phyloP scores from a whole-genome alignment of 2,797 vertebrate species.

The Ceyx erithaca region DNA sequence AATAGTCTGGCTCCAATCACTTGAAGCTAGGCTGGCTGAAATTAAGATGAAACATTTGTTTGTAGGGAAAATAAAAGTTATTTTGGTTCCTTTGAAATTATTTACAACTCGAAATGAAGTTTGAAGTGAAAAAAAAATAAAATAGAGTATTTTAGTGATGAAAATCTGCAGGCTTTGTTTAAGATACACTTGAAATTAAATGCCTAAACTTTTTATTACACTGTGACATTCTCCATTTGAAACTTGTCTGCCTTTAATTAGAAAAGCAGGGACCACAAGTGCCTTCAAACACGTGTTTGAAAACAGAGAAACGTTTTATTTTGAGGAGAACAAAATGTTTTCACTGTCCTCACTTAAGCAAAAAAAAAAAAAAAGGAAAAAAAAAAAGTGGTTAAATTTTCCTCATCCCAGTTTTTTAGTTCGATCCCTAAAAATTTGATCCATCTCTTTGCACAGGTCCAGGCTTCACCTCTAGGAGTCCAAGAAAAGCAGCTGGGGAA shows the following conservation, averaged over 20 bases:
- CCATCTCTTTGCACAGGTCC: background rate
- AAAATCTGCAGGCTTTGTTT: slow-evolving; percentile 20
- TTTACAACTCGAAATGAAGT: slow-evolving; percentile 22
- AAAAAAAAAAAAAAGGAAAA: background rate
- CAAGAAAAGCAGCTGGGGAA: background rate
- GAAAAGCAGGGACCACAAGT: background rate
- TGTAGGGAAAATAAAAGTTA: slow-evolving; percentile 35
- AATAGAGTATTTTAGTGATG: background rate
- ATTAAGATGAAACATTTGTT: slow-evolving; percentile 27
- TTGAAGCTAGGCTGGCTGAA: background rate
- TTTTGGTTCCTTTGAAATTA: slow-evolving; percentile 49
- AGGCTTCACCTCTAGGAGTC: background rate
- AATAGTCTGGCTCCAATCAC: slow-evolving; percentile 27
- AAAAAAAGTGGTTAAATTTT: background rate
- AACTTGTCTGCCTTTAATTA: slow-evolving; percentile 55
- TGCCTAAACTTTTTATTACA: background rate
- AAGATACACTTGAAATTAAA: slow-evolving; percentile 45
- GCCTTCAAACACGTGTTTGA: background rate
- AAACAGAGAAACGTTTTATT: background rate
- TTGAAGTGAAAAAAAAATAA: background rate
- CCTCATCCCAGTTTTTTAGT: background rate
- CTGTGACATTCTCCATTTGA: slow-evolving; percentile 9
- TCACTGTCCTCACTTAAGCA: background rate
- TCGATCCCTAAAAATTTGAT: background rate
- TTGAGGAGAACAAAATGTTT: slow-evolving; percentile 33